Percentiles rank a stretch among this genome's conserved stretches.
Evolutionary conservation across 2,797 vertebrate genomes (phyloP).

Genomic region (Poeciliopsis gracilis): DNA sequence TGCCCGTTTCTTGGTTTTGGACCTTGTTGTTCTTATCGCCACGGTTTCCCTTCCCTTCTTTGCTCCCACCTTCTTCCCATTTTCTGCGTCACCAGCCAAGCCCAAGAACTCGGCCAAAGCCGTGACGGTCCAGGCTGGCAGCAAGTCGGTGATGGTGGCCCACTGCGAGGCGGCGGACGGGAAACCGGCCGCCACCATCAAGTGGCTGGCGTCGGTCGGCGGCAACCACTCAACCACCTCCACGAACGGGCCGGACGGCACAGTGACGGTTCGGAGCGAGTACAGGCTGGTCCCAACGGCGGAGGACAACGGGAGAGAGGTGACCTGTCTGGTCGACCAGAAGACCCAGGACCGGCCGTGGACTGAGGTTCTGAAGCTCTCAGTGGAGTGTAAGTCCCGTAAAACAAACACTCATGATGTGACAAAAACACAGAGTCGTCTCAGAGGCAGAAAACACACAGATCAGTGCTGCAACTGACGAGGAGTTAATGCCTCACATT

Average conservation of each 20-base stretch:
- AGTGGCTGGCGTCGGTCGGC: slow-evolving; percentile 71
- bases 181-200: slow-evolving; percentile 83
- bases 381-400: slow-evolving; percentile 84
- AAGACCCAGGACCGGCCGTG: slow-evolving; percentile 66
- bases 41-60: background rate
- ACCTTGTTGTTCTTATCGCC: background rate
- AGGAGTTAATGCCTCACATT: background rate
- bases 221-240: slow-evolving; percentile 72
- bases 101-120: slow-evolving; percentile 76
- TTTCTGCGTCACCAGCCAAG: slow-evolving; percentile 67
- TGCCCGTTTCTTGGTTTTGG: background rate
- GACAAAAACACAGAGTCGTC: background rate
- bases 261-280: slow-evolving; percentile 83
- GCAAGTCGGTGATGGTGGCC: slow-evolving; percentile 78
- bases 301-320: slow-evolving; percentile 69
- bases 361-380: slow-evolving; percentile 73
- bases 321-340: slow-evolving; percentile 83
- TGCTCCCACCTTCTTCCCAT: background rate
- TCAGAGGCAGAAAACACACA: background rate
- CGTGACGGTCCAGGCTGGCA: slow-evolving; percentile 75
- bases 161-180: slow-evolving; percentile 81
- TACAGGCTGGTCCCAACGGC: slow-evolving; percentile 80
- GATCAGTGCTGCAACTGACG: background rate
- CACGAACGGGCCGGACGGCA: slow-evolving; percentile 75
- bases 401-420: background rate